These are phyloP conservation scores for Eumeta japonica DNA, from an alignment of 1,140 invertebrate species.

Conservation along the genomic window DNA sequence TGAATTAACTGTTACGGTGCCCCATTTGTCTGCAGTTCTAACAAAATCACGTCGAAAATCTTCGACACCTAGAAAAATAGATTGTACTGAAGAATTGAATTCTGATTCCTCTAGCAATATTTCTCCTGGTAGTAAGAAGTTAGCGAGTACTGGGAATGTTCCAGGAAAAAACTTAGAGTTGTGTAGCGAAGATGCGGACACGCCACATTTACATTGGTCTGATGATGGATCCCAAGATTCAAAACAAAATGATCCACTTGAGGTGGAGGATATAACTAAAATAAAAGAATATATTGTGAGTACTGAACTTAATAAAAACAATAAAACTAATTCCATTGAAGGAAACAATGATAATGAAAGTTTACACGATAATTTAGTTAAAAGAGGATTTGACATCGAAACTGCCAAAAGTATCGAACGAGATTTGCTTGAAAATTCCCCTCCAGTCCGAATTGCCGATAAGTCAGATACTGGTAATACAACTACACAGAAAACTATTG, in stretches of 20 bases:
- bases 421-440: constrained; percentile 32
- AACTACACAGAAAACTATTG: constrained; percentile 13
- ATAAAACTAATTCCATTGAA: constrained; percentile 4
- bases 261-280: constrained; percentile 35
- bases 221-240: constrained; percentile 37
- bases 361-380: constrained; percentile 38
- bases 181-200: not conserved
- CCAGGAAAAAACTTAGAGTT: no score
- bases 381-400: constrained; percentile 42
- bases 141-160: no score
- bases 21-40: constrained; percentile 13
- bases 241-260: constrained; percentile 17
- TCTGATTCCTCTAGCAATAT: constrained; percentile 23
- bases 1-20: not conserved
- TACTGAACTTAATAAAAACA: constrained; percentile 16
- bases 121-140: no score
- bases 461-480: not conserved
- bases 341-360: constrained; percentile 13
- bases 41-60: constrained; percentile 47
- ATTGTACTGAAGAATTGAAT: constrained; percentile 36
- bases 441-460: not conserved
- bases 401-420: constrained; percentile 47
- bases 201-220: constrained; percentile 27
- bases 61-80: constrained; percentile 43
- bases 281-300: constrained; percentile 37